A percentile compares a stretch with the other conserved stretches of the same genome.
These are phyloP conservation scores for Mustelus asterias DNA, from an alignment of 2,113 vertebrate genomes.

Conservation along the genomic window DNA sequence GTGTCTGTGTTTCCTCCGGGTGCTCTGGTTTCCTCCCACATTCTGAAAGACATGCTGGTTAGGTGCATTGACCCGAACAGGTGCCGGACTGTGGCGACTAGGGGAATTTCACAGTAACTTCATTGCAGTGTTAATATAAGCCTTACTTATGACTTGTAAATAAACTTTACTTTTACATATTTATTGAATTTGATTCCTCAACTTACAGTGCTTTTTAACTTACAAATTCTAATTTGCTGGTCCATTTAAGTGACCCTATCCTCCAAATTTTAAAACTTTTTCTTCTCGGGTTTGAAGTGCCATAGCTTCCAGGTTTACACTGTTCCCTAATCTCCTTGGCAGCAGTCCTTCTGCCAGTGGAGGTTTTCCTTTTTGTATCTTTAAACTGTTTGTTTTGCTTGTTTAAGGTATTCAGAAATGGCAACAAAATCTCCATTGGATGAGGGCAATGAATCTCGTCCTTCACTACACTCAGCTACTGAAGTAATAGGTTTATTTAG, in stretches of 20 bases:
- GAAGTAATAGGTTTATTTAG: background rate
- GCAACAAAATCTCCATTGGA: too few species aligned
- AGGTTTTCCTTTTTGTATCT: background rate
- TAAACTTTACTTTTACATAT: too few species aligned
- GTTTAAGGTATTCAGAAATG: background rate
- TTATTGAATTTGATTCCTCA: background rate
- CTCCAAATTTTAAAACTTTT: background rate
- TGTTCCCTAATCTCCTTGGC: background rate
- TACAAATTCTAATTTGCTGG: background rate
- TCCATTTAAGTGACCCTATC: background rate
- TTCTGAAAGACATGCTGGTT: too few species aligned
- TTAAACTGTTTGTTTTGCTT: background rate
- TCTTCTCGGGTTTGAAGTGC: background rate
- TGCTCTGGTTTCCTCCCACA: too few species aligned
- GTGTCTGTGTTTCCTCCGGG: too few species aligned
- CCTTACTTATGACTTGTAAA: too few species aligned
- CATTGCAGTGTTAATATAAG: too few species aligned
- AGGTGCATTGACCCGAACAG: too few species aligned
- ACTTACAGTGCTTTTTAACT: too few species aligned
- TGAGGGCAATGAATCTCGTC: background rate
- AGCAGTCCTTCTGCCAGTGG: background rate
- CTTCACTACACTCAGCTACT: background rate
- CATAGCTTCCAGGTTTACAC: background rate
- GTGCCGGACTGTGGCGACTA: too few species aligned
- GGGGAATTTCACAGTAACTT: too few species aligned